phyloP scores from a whole-genome alignment of 1,140 invertebrate genomes.

The Sweltsa coloradensis region DNA sequence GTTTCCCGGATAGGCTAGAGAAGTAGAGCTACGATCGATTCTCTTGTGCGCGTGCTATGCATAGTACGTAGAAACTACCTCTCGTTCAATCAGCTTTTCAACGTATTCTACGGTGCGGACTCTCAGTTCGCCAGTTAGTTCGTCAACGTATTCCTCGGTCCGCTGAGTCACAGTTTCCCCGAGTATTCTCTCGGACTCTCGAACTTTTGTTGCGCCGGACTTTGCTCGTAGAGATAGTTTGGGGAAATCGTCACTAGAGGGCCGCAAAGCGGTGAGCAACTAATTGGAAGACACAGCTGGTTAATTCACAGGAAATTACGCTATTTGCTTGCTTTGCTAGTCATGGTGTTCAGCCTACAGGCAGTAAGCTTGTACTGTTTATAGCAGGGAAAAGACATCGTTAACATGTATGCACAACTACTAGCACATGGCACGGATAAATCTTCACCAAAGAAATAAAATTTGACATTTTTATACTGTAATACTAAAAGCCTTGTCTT shows the following conservation, averaged over 20 bases:
- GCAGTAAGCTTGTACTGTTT: no score
- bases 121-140: constrained; percentile 67
- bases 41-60: background rate
- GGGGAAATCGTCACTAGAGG: constrained; percentile 55
- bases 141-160: constrained; percentile 79
- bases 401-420: no score
- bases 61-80: constrained; percentile 46
- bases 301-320: no score
- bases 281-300: constrained; percentile 6
- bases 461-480: no score
- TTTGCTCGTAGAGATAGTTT: constrained; percentile 72
- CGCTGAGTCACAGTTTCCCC: constrained; percentile 75
- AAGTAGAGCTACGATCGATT: constrained; percentile 25
- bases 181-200: constrained; percentile 78
- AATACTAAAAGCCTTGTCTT: no score
- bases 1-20: constrained; percentile 29
- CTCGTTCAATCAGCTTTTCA: constrained; percentile 89
- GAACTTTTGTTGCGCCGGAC: constrained; percentile 63
- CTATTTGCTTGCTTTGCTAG: no score
- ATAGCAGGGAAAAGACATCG: no score
- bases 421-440: no score
- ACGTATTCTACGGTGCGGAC: constrained; percentile 83
- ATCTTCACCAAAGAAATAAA: no score
- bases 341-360: no score
- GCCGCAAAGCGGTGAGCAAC: constrained; percentile 29